Evolutionary conservation across 2,888 invertebrate genomes (phyloP).

Genomic region (Campoplex capitator): DNA sequence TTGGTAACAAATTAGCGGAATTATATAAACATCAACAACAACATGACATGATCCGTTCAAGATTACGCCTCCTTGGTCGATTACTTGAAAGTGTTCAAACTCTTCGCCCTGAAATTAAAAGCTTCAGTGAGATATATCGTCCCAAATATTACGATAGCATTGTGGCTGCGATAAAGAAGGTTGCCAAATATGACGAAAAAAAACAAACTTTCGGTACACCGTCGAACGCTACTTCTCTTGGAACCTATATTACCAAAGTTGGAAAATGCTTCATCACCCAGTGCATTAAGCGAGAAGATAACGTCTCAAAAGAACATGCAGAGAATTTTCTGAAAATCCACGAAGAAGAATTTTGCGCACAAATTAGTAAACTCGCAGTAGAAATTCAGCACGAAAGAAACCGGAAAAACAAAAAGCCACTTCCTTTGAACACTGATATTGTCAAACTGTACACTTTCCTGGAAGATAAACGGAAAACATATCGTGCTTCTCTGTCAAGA

Average conservation of each 20-base stretch:
- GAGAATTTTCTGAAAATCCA: constrained; percentile 34
- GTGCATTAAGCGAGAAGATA: constrained; percentile 6
- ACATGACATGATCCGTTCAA: constrained; percentile 18
- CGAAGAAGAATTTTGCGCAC: constrained; percentile 45
- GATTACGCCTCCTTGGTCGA: constrained; percentile 5
- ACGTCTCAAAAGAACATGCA: neutral
- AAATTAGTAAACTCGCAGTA: constrained; percentile 47
- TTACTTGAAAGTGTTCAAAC: neutral
- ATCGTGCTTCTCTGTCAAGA: constrained; percentile 3
- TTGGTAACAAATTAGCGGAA: neutral
- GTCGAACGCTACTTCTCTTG: neutral
- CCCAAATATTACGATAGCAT: constrained; percentile 8
- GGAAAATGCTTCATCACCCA: neutral
- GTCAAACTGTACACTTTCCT: constrained; percentile 28
- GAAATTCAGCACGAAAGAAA: constrained; percentile 23
- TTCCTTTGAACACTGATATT: constrained; percentile 46
- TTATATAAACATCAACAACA: constrained; percentile 13
- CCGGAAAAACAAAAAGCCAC: constrained; percentile 29
- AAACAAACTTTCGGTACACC: neutral
- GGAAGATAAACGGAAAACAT: constrained; percentile 19
- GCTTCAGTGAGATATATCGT: neutral
- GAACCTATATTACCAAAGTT: constrained; percentile 9
- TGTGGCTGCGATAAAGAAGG: constrained; percentile 1
- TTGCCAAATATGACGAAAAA: constrained; percentile 12
- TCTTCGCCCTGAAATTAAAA: neutral